phyloP scores from a whole-genome alignment of 2,888 invertebrate species.

The Athalia rosae region DNA sequence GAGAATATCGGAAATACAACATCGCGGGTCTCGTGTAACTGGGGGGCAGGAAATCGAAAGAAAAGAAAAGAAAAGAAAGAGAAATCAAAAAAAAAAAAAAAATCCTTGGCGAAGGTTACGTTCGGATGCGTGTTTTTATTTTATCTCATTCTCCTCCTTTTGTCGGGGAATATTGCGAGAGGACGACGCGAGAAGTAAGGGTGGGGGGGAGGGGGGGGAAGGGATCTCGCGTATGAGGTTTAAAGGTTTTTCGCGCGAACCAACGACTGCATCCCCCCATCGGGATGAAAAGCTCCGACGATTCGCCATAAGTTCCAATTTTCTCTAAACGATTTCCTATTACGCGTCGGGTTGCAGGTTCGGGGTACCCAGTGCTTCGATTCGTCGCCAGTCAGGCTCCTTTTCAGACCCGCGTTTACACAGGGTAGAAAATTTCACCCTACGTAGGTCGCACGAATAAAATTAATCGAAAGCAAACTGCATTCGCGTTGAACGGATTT shows the following conservation, averaged over 20 bases:
- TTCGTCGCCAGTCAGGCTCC: too few relatives aligned
- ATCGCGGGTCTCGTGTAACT: neutral
- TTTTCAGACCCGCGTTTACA: too few relatives aligned
- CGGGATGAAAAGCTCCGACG: slow-evolving; percentile 39
- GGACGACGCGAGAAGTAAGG: too few relatives aligned
- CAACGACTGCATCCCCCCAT: slow-evolving; percentile 35
- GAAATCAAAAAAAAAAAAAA: too few relatives aligned
- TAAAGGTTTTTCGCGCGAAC: neutral
- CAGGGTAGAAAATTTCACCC: too few relatives aligned
- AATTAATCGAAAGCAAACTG: too few relatives aligned
- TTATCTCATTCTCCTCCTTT: neutral
- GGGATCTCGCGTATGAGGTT: slow-evolving; percentile 3
- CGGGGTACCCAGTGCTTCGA: too few relatives aligned
- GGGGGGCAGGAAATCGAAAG: too few relatives aligned
- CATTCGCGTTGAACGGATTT: too few relatives aligned
- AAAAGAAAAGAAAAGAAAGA: too few relatives aligned
- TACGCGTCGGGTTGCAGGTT: too few relatives aligned
- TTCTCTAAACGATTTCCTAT: slow-evolving; percentile 42
- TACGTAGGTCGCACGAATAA: too few relatives aligned
- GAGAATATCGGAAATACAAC: neutral
- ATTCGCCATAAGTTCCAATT: slow-evolving; percentile 38
- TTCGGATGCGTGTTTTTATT: neutral
- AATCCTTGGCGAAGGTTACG: neutral
- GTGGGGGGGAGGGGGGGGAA: neutral
- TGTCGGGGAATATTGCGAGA: slow-evolving; percentile 2